These are phyloP conservation scores for Drosophila mettleri DNA, from an alignment of 2,888 invertebrate species.

Conservation along the genomic window DNA sequence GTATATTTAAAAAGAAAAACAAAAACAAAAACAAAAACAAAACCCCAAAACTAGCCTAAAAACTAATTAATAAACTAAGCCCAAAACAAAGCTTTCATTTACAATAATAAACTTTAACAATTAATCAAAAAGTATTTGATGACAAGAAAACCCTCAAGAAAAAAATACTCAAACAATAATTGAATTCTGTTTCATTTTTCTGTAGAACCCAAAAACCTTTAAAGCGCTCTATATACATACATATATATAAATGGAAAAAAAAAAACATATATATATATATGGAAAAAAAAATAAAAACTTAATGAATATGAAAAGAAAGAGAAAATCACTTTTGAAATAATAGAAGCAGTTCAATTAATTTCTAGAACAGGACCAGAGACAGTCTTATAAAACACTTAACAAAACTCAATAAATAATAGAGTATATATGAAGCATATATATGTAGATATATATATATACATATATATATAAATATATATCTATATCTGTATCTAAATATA, in stretches of 20 bases:
- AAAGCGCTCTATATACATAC: constrained; percentile 9
- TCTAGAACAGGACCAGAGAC: constrained; percentile 40
- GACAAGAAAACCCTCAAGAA: constrained; percentile 1
- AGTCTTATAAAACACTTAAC: constrained; percentile 31
- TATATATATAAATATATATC: background rate
- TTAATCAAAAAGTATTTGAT: constrained; percentile 11
- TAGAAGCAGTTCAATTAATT: constrained; percentile 18
- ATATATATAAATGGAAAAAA: too few relatives aligned
- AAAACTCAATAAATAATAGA: background rate
- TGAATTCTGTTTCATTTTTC: constrained; percentile 18
- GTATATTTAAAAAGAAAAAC: background rate
- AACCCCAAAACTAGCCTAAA: background rate
- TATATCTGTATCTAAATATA: constrained; percentile 31
- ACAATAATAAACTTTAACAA: constrained; percentile 8
- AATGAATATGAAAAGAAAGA: constrained; percentile 19
- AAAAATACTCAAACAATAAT: constrained; percentile 5
- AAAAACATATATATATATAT: too few relatives aligned
- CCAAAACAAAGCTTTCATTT: constrained; percentile 4
- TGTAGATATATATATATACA: background rate
- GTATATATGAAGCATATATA: background rate
- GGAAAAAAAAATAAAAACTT: constrained; percentile 11
- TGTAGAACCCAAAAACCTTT: constrained; percentile 41
- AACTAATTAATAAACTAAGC: background rate
- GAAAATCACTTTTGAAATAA: constrained; percentile 45
- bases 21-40: constrained; percentile 1